Base-by-base conservation (phyloP, 53 echinoderm and acorn worm genomes). In the Antedon mediterranea region DNA sequence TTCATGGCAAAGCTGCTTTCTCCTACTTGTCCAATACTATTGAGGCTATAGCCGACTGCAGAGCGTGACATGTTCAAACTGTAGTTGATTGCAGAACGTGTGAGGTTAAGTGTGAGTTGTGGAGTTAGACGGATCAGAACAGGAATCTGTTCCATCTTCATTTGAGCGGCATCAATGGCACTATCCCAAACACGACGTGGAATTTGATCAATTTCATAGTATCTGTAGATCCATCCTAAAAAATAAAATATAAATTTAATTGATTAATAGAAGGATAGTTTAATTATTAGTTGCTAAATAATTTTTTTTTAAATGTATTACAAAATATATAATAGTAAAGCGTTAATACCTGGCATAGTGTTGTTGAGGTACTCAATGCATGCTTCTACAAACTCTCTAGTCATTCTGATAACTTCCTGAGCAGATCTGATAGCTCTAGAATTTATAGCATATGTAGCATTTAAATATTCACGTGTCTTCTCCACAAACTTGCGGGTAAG, bases 1-100 rank as follows among this genome's bases (percentile, higher is more conserved):
- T 98, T 93, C 80, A 98, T 85, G 73, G 98, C 87, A 75, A 90
- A 84, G 88, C 98, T 98, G 88, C 90, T 82, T 74, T 84, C 78
- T 41, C 88, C 92, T 32, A 86, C 77, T 33, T 73, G 82, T 4
- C 84, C 89, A 31, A 92, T 84, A 30, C 41, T 73, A 75, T 84
- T 86, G 31, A 92, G 84, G 11, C 84, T 82, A 34, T 88, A 80
- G 72, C 79, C 34, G 71, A 86, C 43, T 43, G 32, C 73, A 8
- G 41, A 34, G 28, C 43, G 26, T 31, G 82, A 76, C 76, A 79
- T 81, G 80, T 75, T 78, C 15, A 78, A 82, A 78, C 87, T 75
- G 28, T 90, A 75, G 20, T 71, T 23, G n/a, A 87, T 78, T 42
- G 79, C 28, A 30, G 79, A 41, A 33, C 42, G 79, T 15, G 85